Evolutionary conservation across 2,888 invertebrate genomes (phyloP).

Genomic region (Callosobruchus maculatus): DNA sequence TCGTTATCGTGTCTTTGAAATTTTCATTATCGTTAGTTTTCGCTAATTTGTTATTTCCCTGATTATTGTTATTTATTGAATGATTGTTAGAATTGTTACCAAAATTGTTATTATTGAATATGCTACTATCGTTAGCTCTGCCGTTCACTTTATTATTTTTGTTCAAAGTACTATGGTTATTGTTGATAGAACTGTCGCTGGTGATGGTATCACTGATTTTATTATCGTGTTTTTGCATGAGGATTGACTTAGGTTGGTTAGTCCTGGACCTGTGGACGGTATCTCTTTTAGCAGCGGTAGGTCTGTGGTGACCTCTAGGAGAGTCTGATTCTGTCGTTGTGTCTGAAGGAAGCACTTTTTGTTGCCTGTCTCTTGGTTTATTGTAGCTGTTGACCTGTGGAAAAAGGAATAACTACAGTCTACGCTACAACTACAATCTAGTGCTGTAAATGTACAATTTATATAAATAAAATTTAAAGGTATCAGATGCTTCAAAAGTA

Average conservation of each 20-base stretch:
- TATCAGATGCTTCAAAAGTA: too few species aligned
- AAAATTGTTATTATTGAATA: neutral
- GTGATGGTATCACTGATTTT: conserved; percentile 27
- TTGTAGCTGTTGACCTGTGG: conserved; percentile 41
- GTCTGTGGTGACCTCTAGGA: conserved; percentile 10
- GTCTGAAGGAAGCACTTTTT: conserved; percentile 49
- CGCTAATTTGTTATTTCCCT: neutral
- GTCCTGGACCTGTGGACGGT: conserved; percentile 29
- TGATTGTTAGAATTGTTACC: neutral
- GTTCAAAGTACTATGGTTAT: conserved; percentile 11
- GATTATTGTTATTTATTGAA: neutral
- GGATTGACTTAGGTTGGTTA: conserved; percentile 24
- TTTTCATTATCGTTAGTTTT: neutral
- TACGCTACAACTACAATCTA: neutral
- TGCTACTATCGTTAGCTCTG: neutral
- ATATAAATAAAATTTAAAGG: too few species aligned
- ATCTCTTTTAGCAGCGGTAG: conserved; percentile 24
- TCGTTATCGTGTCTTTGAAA: neutral
- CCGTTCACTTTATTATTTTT: neutral
- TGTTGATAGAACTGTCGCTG: conserved; percentile 11
- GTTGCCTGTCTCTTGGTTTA: conserved; percentile 32
- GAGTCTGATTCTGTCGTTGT: conserved; percentile 24
- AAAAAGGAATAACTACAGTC: conserved; percentile 27
- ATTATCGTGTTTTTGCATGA: conserved; percentile 20
- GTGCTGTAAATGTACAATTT: too few species aligned